Conservation (phyloP, 2,113 vertebrate species). For the Menura novaehollandiae region DNA sequence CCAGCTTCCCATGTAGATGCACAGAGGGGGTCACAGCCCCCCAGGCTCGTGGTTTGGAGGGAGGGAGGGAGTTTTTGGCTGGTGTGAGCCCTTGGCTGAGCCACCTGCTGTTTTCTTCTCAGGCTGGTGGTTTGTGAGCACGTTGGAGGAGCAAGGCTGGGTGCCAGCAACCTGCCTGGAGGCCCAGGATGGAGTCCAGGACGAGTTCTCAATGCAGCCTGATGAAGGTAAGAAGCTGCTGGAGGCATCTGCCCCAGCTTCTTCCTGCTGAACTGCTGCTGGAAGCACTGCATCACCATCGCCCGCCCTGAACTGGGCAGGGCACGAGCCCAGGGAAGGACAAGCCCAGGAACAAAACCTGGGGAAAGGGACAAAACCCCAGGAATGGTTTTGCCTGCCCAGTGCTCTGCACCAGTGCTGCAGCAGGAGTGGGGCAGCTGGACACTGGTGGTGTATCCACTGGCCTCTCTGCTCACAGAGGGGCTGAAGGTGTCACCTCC, state of each 20-base stretch:
- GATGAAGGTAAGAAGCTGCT: conserved; percentile 85
- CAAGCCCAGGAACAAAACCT: neutral
- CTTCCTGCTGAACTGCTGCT: neutral
- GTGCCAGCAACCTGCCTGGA: conserved; percentile 96
- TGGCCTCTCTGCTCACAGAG: neutral
- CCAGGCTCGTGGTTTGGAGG: neutral
- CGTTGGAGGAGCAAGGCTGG: conserved; percentile 94
- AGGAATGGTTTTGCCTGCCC: neutral
- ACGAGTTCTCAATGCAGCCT: conserved; percentile 87
- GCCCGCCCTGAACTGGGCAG: neutral
- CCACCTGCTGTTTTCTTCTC: neutral
- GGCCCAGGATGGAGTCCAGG: conserved; percentile 90
- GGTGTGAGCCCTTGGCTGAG: neutral
- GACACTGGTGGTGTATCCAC: neutral
- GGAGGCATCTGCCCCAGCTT: neutral
- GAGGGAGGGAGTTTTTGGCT: neutral
- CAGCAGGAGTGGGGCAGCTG: neutral
- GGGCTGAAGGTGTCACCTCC: neutral
- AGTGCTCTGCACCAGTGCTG: neutral
- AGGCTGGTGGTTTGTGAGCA: conserved; percentile 99
- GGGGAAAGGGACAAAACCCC: neutral
- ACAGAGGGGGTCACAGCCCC: neutral
- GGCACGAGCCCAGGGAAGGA: neutral
- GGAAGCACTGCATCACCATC: neutral
- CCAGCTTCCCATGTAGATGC: neutral